Evolutionary conservation across 2,888 invertebrate species (phyloP).

Genomic region (Bruchidius siliquastri): DNA sequence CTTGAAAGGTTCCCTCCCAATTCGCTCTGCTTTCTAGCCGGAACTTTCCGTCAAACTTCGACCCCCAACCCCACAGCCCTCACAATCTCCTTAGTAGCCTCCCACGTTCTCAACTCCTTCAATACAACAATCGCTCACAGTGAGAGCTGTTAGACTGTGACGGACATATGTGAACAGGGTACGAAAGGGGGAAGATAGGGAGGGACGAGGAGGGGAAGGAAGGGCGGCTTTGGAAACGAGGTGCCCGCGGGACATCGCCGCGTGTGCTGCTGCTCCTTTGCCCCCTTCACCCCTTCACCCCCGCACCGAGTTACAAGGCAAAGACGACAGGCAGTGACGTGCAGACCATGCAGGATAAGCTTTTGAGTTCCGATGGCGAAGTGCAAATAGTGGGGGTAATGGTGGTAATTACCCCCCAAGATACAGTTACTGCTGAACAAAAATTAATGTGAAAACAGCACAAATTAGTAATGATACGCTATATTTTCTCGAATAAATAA

Average conservation of each 20-base stretch:
- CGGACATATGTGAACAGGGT: slow-evolving; percentile 18
- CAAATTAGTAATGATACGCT: too few relatives aligned
- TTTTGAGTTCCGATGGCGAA: too few relatives aligned
- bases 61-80: not conserved
- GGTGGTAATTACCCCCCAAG: too few relatives aligned
- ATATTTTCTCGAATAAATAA: too few relatives aligned
- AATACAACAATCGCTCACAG: slow-evolving; percentile 38
- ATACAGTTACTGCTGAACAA: too few relatives aligned
- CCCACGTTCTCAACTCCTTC: slow-evolving; percentile 6
- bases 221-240: slow-evolving; percentile 12
- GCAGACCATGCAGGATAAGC: not conserved
- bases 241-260: slow-evolving; percentile 19
- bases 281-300: slow-evolving; percentile 3
- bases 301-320: not conserved
- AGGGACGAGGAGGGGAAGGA: not conserved
- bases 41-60: not conserved
- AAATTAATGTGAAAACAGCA: too few relatives aligned
- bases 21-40: not conserved
- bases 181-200: not conserved
- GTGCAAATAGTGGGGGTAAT: too few relatives aligned
- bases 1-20: not conserved
- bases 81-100: not conserved
- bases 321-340: not conserved
- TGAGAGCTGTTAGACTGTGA: slow-evolving; percentile 37
- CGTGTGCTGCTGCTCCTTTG: slow-evolving; percentile 20